These are phyloP conservation scores for Catharus minimus DNA, from an alignment of 2,113 vertebrate species.

Conservation along the genomic window DNA sequence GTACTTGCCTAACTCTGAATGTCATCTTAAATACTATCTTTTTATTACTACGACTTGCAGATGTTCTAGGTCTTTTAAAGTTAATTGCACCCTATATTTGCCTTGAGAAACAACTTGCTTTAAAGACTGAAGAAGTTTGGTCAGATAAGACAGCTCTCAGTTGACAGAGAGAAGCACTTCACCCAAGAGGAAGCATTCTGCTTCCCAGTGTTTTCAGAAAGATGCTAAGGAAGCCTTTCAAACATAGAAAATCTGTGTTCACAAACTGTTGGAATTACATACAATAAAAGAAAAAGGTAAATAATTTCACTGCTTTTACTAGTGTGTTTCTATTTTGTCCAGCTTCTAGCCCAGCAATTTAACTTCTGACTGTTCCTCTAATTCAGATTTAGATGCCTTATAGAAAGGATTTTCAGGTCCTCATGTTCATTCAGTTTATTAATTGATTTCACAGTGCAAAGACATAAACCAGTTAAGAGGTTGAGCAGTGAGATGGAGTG, in stretches of 20 bases:
- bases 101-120: not conserved
- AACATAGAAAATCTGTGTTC: not conserved
- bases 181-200: not conserved
- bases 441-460: not conserved
- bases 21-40: not conserved
- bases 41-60: not conserved
- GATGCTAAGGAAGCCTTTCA: not conserved
- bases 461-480: not conserved
- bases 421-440: not conserved
- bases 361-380: not conserved
- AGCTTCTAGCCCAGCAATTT: not conserved
- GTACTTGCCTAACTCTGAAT: not conserved
- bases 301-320: not conserved
- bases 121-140: not conserved
- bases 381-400: not conserved
- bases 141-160: not conserved
- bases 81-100: not conserved
- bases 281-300: not conserved
- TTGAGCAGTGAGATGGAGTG: not conserved
- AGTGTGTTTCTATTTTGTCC: not conserved
- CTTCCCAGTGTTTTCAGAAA: not conserved
- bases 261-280: not conserved
- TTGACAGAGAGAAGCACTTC: not conserved
- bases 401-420: not conserved
- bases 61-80: not conserved